Conservation (phyloP, 2,113 vertebrate genomes). For the Pterocles burchelli region DNA sequence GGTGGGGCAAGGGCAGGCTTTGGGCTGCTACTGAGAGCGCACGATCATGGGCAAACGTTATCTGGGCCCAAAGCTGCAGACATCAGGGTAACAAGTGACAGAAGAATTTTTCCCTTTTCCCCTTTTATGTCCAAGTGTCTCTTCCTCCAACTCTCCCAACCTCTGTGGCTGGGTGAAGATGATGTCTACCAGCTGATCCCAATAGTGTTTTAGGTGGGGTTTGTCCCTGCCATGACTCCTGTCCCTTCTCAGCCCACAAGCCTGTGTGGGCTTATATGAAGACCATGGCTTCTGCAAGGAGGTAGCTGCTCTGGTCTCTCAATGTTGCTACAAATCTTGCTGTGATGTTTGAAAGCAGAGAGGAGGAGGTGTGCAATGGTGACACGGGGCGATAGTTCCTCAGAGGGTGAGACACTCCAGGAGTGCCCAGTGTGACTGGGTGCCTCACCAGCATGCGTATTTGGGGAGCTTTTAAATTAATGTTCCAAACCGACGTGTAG, state of each 20-base stretch:
- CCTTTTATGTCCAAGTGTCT: neutral
- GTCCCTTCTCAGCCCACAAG: neutral
- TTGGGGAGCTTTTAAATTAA: neutral
- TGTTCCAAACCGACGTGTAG: neutral
- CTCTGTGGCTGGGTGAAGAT: rapidly evolving
- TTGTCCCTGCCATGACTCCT: neutral
- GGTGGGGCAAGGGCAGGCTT: neutral
- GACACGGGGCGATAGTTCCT: neutral
- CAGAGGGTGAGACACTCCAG: neutral
- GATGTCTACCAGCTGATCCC: neutral
- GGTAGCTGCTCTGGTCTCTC: neutral
- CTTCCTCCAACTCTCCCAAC: neutral
- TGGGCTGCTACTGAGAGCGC: neutral
- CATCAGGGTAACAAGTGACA: neutral
- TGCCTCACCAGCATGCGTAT: neutral
- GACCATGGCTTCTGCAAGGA: neutral
- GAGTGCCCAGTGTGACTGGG: rapidly evolving
- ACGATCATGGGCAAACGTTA: rapidly evolving
- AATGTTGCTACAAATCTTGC: neutral
- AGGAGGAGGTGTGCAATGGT: neutral
- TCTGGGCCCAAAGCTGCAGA: neutral
- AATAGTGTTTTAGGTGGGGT: neutral
- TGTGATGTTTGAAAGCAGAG: neutral
- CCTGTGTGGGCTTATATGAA: neutral
- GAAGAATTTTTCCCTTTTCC: neutral